A percentile compares a stretch with the other conserved stretches of the same genome.
Evolutionary conservation across 2,113 vertebrate species (phyloP).

Genomic region (Nipponia nippon): DNA sequence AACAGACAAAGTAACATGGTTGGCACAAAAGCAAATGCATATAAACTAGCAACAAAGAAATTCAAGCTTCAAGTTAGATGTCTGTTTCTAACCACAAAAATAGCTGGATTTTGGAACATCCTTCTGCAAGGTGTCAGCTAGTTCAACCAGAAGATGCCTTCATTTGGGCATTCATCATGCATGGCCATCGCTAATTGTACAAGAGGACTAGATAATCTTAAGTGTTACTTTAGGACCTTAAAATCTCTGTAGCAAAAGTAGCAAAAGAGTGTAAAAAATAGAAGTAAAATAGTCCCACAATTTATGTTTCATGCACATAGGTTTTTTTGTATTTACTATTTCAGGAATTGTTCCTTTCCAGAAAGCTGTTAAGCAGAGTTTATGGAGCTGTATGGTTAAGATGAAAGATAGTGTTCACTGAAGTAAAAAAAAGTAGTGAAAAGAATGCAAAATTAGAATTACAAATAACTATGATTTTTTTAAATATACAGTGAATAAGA

Average conservation of each 20-base stretch:
- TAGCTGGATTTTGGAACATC: background rate
- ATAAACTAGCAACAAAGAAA: background rate
- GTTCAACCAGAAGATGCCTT: background rate
- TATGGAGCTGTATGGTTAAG: background rate
- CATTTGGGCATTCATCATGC: background rate
- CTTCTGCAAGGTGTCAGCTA: background rate
- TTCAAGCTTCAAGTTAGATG: background rate
- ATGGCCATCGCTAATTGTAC: rapidly evolving
- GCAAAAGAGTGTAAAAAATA: background rate
- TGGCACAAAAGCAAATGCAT: background rate
- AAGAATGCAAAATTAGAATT: background rate
- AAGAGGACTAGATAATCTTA: background rate
- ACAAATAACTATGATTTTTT: background rate
- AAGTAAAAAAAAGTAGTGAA: background rate
- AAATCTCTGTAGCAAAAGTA: background rate
- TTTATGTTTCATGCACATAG: background rate
- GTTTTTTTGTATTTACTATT: background rate
- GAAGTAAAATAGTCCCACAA: background rate
- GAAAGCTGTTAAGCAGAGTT: background rate
- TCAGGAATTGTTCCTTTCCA: background rate
- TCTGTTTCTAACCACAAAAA: background rate
- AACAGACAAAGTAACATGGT: background rate
- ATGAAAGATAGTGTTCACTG: background rate
- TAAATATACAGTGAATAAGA: background rate
- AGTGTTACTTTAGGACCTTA: background rate